Base-by-base conservation (phyloP, 2,888 invertebrate species). In the Hemistola chrysoprasaria region DNA sequence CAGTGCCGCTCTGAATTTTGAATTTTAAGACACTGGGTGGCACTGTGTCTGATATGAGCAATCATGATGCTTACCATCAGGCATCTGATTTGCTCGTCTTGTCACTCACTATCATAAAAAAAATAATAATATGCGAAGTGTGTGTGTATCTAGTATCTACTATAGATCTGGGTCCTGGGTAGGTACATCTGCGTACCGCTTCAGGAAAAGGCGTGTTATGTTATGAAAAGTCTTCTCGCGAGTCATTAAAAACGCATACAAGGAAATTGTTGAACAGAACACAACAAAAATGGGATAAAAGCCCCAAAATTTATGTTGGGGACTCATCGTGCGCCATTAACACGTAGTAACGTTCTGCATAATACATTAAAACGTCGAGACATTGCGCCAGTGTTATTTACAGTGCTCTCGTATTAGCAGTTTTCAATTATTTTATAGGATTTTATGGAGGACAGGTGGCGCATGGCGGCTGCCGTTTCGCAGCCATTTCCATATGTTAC, bases 281-380 rank as follows among this genome's bases (percentile, higher is more conserved):
- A 68, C 62, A 65, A 72, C 73, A 77, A 79, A 78, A 79, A 77
- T 73, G 70, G 72, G 68, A 71, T 75, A 75, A 81, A 78, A 78
- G 73, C 73, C 57, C 60, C 64, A 50, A 76, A 82, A 85, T 83
- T 80, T 81, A 83, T 78, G 78, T 71, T 64, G 57, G 62, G 66
- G 71, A 70, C 77, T 77, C 80, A 79, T 78, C 78, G 70, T 59
- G 59, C 52, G 45, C 82, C 82, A 84, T 86, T 84, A 84, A 77
- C 83, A 83, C 79, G 77, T 78, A 78, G 72, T 76, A 77, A 65
- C 69, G 71, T 65, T 75, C 73, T 81, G 78, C 78, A 83, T 81
- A 80, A 84, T 78, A 80, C 80, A 86, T 85, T 83, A 83, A 85
- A 83, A 75, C 67, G 74, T 78, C 75, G 67, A 61, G 70, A 69